Base-by-base conservation (phyloP, 2,797 vertebrate species). In the Sebastes oblongus region DNA sequence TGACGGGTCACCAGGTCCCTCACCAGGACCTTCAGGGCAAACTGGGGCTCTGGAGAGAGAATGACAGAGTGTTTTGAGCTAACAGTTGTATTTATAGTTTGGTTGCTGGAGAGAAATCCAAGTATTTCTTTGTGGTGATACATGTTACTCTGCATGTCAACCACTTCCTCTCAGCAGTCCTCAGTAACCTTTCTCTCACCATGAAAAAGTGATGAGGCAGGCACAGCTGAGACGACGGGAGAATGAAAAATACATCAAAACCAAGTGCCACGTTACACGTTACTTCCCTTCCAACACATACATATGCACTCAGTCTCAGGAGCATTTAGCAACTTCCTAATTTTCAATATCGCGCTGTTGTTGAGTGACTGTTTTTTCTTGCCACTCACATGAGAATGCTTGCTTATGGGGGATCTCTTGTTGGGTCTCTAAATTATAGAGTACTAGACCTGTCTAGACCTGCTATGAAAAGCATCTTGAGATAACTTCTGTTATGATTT, bases 1-100 rank as follows among this genome's bases (percentile, higher is more conserved):
- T 96, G 96, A 24, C 96, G 97, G 62, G 96, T 98, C 91, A 96
- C 95, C 52, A 94, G 80, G 84, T 99, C 98, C 81, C 96, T 97
- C 82, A 98, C 97, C 92, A 97, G 96, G 59, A 98, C 97, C 93
- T 96, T 98, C 13, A 99, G 93, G 0, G 92, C 94, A 78, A 99
- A 98, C 77, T 86, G 92, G 8, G 96, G 92, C 75, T 95, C 97
- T 97, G 61, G 58, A 36, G 34, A 52, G 66, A 54, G 18, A 50
- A 18, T 50, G 16, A 18, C 46, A 50, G 16, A 18, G 46, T 18
- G 18, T 50, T 50, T 18, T 50, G 18, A 50, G 46, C 13, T 7
- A 18, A 50, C 46, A 50, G 1, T 14, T 69, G 9, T 29, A 58
- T 42, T 12, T 5, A 25, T 52, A n/a, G 24, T 20, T 50, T 66